phyloP scores from a whole-genome alignment of 2,797 vertebrate genomes.

The Nyctalus aviator region DNA sequence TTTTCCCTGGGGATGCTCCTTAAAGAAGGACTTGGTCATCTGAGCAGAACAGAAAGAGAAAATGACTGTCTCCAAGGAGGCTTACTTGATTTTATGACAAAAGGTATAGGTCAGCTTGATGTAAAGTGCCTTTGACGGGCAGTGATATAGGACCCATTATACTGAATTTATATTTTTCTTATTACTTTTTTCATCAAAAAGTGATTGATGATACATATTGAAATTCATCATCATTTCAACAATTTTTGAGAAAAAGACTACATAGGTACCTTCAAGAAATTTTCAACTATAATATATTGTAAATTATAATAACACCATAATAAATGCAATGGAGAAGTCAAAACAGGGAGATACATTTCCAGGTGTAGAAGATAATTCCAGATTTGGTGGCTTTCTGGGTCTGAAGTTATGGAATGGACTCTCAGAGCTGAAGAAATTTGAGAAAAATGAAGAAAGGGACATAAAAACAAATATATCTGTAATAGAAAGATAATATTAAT shows the following conservation, averaged over 20 bases:
- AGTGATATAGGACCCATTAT: constrained; percentile 19
- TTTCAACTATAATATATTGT: neutral
- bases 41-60: neutral
- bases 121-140: constrained; percentile 33
- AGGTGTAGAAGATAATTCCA: neutral
- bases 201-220: constrained; percentile 1
- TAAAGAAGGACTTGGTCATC: neutral
- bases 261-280: neutral
- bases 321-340: constrained; percentile 44
- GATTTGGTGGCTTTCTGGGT: neutral
- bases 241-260: constrained; percentile 1
- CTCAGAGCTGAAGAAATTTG: neutral
- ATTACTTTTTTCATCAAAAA: constrained; percentile 43
- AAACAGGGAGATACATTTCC: neutral
- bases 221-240: constrained; percentile 59
- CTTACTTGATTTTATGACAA: constrained; percentile 27
- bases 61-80: neutral
- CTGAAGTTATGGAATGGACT: constrained; percentile 24
- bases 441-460: neutral
- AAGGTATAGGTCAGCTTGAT: constrained; percentile 19
- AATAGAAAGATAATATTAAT: neutral
- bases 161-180: constrained; percentile 47
- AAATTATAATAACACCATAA: constrained; percentile 12
- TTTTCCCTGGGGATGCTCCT: neutral
- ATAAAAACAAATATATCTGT: neutral